These are phyloP conservation scores for Physella acuta DNA, from an alignment of 1,140 invertebrate species.

Conservation along the genomic window DNA sequence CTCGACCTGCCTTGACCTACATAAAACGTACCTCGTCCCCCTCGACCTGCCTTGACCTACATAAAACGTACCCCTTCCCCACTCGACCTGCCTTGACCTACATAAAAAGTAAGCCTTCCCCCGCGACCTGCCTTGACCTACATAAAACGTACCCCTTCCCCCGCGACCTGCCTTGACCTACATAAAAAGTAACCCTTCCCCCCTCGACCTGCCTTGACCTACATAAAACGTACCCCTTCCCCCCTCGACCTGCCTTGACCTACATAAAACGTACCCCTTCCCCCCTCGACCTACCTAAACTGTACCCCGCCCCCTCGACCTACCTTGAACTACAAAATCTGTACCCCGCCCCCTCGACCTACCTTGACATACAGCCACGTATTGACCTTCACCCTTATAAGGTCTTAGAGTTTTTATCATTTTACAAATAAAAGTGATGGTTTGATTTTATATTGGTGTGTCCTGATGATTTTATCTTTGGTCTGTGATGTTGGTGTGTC, in stretches of 20 bases:
- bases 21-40: neutral
- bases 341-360: slow-evolving; percentile 6
- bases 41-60: neutral
- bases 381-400: too few species aligned
- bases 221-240: neutral
- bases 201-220: neutral
- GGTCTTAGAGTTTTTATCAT: too few species aligned
- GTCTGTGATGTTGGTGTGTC: too few species aligned
- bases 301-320: slow-evolving; percentile 6
- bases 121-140: neutral
- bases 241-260: neutral
- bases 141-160: neutral
- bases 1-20: neutral
- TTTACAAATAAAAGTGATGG: too few species aligned
- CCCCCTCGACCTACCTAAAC: neutral
- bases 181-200: neutral
- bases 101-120: slow-evolving; percentile 8
- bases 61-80: too few species aligned
- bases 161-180: neutral
- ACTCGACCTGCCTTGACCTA: neutral
- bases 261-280: slow-evolving; percentile 10
- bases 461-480: too few species aligned
- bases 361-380: neutral
- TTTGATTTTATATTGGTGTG: too few species aligned
- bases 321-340: neutral